A percentile compares a stretch with the other conserved stretches of the same genome.
These are phyloP conservation scores for Daubentonia madagascariensis DNA, from an alignment of 2,113 vertebrate species.

Conservation along the genomic window DNA sequence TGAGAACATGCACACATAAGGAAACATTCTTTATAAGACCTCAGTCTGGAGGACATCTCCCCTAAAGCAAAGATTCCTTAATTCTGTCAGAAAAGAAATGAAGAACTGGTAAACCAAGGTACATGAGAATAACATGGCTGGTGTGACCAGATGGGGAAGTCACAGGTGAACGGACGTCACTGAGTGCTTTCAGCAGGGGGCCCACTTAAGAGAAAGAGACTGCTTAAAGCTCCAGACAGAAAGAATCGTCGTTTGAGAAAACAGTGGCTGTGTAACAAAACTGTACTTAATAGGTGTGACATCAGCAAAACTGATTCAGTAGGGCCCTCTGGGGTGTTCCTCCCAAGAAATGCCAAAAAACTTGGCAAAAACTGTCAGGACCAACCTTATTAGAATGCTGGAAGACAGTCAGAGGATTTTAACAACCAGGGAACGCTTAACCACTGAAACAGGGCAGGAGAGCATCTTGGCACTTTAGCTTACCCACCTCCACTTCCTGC, in stretches of 20 bases:
- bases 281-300: background rate
- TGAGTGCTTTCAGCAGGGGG: background rate
- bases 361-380: background rate
- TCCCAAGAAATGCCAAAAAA: background rate
- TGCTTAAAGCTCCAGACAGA: background rate
- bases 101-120: background rate
- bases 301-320: background rate
- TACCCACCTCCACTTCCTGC: rapidly evolving
- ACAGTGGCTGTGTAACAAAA: background rate
- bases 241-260: background rate
- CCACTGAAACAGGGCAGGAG: background rate
- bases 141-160: background rate
- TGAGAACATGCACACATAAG: background rate
- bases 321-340: background rate
- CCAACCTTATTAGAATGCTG: background rate
- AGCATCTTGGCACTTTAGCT: background rate
- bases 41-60: background rate
- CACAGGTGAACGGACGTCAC: rapidly evolving
- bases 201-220: rapidly evolving
- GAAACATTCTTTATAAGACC: background rate
- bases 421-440: background rate
- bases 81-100: background rate
- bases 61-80: background rate
- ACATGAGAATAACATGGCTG: no score
- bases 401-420: background rate